Percentiles rank a stretch among this genome's conserved stretches.
phyloP scores from a whole-genome alignment of 2,113 vertebrate species.

The Hyperopisus bebe region DNA sequence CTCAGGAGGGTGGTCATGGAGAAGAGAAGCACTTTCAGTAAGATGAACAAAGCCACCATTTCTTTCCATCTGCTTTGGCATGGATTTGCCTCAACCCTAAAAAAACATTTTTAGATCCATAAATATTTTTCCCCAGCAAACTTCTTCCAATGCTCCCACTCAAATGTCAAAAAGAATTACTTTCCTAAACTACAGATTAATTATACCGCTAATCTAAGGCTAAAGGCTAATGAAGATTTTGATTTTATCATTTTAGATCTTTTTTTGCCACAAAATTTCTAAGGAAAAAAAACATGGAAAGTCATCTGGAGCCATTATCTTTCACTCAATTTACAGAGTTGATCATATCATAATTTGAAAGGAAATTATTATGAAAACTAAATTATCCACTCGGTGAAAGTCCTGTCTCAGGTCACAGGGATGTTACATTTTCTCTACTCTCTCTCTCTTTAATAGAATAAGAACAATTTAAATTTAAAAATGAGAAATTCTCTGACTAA shows the following conservation, averaged over 20 bases:
- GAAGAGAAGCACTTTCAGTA: not conserved
- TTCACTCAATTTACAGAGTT: conserved; percentile 6
- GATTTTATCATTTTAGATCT: not conserved
- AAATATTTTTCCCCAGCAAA: not conserved
- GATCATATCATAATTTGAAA: not conserved
- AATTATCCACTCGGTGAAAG: not conserved
- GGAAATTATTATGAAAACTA: not conserved
- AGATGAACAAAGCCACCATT: not conserved
- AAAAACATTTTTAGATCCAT: not conserved
- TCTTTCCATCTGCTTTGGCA: not conserved
- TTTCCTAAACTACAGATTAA: conserved; percentile 25
- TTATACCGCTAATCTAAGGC: conserved; percentile 16
- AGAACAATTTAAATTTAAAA: conserved; percentile 22
- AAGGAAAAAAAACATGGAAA: not conserved
- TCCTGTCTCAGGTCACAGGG: not conserved
- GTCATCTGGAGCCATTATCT: not conserved
- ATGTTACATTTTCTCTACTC: not conserved
- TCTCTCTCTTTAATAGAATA: conserved; percentile 17
- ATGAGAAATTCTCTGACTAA: conserved; percentile 11
- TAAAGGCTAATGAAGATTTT: not conserved
- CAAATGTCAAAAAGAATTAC: conserved; percentile 18
- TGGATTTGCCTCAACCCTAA: not conserved
- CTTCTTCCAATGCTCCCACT: not conserved
- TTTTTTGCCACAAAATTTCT: not conserved
- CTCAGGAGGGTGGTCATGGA: not conserved